A percentile compares a stretch with the other conserved stretches of the same genome.
Evolutionary conservation across 2,113 vertebrate genomes (phyloP).

Genomic region (Oriolus oriolus): DNA sequence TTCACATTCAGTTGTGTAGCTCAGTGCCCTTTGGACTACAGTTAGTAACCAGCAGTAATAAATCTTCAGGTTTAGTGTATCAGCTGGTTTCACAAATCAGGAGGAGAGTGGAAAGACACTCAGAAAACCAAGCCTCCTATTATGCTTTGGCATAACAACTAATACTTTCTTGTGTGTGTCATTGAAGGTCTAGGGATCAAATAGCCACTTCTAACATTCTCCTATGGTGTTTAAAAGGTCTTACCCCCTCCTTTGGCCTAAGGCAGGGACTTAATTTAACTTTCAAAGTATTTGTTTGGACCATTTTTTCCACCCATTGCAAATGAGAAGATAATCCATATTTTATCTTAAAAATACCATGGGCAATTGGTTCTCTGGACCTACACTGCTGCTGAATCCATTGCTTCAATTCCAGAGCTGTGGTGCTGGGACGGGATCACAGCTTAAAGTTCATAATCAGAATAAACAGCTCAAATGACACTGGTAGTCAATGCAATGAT

Average conservation of each 20-base stretch:
- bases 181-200: constrained; percentile 14
- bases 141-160: constrained; percentile 25
- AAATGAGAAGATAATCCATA: not conserved
- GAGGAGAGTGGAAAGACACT: not conserved
- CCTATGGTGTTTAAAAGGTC: not conserved
- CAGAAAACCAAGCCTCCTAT: not conserved
- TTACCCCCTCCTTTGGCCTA: not conserved
- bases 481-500: constrained; percentile 1
- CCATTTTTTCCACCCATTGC: not conserved
- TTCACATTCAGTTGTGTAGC: not conserved
- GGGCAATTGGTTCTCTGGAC: not conserved
- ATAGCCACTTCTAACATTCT: not conserved
- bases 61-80: not conserved
- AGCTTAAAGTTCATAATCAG: constrained; percentile 50
- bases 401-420: not conserved
- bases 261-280: not conserved
- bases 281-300: not conserved
- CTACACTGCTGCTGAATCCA: not conserved
- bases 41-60: not conserved
- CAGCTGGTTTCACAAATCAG: not conserved
- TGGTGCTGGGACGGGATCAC: not conserved
- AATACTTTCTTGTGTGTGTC: not conserved
- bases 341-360: not conserved
- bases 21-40: not conserved
- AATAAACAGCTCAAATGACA: constrained; percentile 47